Evolutionary conservation across 2,113 vertebrate species (phyloP), one percentile per base, ranked within the genome.

Genomic region (Heterochromis multidens): DNA sequence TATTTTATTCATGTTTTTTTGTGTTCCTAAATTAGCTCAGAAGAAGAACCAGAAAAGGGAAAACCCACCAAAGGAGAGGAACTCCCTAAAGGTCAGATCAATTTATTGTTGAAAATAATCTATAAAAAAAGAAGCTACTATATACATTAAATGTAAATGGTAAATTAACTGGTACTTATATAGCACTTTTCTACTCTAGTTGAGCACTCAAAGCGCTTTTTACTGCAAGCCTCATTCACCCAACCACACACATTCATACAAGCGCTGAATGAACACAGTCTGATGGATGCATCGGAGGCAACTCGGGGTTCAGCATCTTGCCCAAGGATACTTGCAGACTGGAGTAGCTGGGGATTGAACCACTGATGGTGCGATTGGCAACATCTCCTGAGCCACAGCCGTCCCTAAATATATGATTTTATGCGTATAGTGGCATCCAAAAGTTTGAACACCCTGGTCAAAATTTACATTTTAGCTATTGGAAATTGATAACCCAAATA

Each of bases 61-160:
- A 97, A 96, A 70, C 93, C 85, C 21, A 92, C 27, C 81, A 96
- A 96, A 93, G 97, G 94, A 89, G 97, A 98, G n/a, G 96, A 96
- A 0, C 95, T 92, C 1, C 97, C 97, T 21, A 98, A 97, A 95
- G 97, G 97, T 98, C 77, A 63, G 79, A 37, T 46, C 29, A 25
- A 16, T 0, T 80, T 23, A 12, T 52, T 52, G 43, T 52, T 72
- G 52, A 52, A 72, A 72, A 49, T 29, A 49, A 40, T 72, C 13
- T 29, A 72, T 72, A 72, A 21, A 74, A 40, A 54, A 19, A 33
- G 0, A 54, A 31, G 46, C 46, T 31, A 29, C 16, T 40, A 67
- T 7, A 57, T 54, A 62, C 46, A 35, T 23, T 6, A 81, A 43
- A 17, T 31, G 46, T 27, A 70, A 70, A 27, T 70, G 65, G 37